Percentiles rank a stretch among this genome's conserved stretches.
Evolutionary conservation across 2,888 invertebrate species (phyloP).

Genomic region (Eurytoma californica): DNA sequence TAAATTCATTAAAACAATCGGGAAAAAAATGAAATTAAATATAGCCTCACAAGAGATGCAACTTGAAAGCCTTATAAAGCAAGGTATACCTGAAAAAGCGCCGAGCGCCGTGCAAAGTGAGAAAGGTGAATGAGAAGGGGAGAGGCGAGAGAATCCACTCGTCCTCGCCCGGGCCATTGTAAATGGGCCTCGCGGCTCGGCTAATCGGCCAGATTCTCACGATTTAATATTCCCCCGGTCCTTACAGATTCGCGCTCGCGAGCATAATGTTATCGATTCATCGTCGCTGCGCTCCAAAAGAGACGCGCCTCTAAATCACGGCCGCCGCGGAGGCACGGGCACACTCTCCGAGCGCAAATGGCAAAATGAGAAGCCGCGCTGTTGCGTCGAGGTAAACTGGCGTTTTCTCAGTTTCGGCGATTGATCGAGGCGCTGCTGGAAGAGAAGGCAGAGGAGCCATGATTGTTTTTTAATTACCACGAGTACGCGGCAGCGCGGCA

Average conservation of each 20-base stretch:
- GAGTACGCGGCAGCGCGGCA: constrained; percentile 24
- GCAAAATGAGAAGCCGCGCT: not conserved
- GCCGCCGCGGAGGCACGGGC: too few relatives aligned
- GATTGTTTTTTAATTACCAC: constrained; percentile 48
- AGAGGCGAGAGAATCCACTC: constrained; percentile 33
- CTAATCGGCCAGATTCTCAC: constrained; percentile 58
- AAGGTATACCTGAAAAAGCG: not conserved
- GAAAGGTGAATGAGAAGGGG: constrained; percentile 5
- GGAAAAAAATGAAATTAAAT: too few relatives aligned
- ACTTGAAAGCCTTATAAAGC: not conserved
- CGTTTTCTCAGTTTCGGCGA: too few relatives aligned
- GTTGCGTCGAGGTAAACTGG: too few relatives aligned
- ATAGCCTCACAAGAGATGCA: not conserved
- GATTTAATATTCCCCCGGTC: constrained; percentile 52
- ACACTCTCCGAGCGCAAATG: not conserved
- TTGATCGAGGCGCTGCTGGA: not conserved
- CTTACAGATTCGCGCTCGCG: constrained; percentile 41
- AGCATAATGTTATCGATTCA: constrained; percentile 53
- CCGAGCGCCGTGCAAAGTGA: constrained; percentile 1
- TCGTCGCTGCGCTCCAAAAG: constrained; percentile 35
- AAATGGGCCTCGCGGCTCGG: constrained; percentile 23
- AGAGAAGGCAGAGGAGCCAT: constrained; percentile 35
- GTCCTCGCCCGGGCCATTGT: constrained; percentile 37
- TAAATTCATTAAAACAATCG: too few relatives aligned
- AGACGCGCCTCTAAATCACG: constrained; percentile 25